These are phyloP conservation scores for Malurus alboscapulatus DNA, from an alignment of 2,113 vertebrate species.

Conservation along the genomic window DNA sequence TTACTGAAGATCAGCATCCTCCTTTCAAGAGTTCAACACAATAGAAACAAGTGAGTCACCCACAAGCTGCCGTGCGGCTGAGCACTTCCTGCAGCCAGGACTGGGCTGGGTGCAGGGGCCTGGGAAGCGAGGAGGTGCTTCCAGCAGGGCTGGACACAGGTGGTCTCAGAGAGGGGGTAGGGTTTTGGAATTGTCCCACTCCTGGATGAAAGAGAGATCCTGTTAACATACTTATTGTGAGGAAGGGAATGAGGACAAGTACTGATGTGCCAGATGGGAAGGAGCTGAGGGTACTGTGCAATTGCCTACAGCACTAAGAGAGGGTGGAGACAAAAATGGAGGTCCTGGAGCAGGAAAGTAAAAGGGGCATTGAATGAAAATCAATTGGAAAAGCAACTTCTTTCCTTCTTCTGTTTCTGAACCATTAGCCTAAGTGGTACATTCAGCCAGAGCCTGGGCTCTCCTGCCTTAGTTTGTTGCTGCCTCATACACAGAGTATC, in stretches of 20 bases:
- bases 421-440: neutral
- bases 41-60: neutral
- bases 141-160: rapidly evolving
- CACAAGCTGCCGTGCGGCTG: rapidly evolving
- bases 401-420: neutral
- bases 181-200: neutral
- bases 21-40: neutral
- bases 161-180: neutral
- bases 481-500: neutral
- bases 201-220: neutral
- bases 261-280: rapidly evolving
- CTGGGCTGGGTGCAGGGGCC: rapidly evolving
- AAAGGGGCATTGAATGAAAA: neutral
- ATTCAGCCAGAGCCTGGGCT: neutral
- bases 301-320: neutral
- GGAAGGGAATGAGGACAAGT: neutral
- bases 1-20: neutral
- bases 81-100: neutral
- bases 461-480: neutral
- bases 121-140: neutral
- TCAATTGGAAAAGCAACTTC: neutral
- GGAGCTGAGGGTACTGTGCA: neutral
- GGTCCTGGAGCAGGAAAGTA: neutral
- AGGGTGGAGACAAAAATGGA: neutral
- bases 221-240: rapidly evolving